These are phyloP conservation scores for Calliphora vomitoria DNA, from an alignment of 2,888 invertebrate genomes.

Conservation along the genomic window DNA sequence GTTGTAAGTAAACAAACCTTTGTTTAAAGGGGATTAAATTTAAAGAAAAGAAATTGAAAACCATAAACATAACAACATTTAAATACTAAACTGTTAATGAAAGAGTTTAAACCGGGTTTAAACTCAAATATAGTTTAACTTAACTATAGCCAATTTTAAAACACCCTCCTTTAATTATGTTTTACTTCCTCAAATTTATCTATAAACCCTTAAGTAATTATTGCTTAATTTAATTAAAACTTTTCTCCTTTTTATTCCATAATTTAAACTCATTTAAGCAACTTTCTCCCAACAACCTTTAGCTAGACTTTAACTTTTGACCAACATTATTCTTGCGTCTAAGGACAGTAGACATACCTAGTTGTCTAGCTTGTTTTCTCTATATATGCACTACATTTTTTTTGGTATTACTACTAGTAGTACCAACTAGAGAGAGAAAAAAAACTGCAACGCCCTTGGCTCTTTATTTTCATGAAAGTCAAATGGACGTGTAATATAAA, in stretches of 20 bases:
- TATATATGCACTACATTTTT: conserved; percentile 23
- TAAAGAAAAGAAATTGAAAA: too few species aligned
- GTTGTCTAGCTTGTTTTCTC: neutral
- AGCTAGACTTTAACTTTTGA: conserved; percentile 52
- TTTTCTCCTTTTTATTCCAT: neutral
- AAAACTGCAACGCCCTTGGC: conserved; percentile 71
- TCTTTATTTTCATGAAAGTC: conserved; percentile 36
- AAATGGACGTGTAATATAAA: conserved; percentile 56
- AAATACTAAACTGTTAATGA: too few species aligned
- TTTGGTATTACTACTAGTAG: neutral
- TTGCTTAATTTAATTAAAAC: neutral
- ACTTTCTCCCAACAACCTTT: conserved; percentile 49
- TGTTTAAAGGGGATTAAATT: neutral
- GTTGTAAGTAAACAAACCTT: neutral
- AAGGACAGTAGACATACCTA: conserved; percentile 50
- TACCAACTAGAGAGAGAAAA: conserved; percentile 16
- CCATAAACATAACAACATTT: neutral
- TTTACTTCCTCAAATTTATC: neutral
- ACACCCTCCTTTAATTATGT: neutral
- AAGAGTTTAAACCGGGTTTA: too few species aligned
- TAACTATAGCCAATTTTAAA: neutral
- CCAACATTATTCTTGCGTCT: conserved; percentile 67
- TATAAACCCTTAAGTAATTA: neutral
- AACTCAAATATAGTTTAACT: neutral
- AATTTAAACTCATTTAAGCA: neutral